A percentile compares a stretch with the other conserved stretches of the same genome.
These are phyloP conservation scores for Dugesia japonica DNA, from an alignment of 2,888 invertebrate species.

Conservation along the genomic window DNA sequence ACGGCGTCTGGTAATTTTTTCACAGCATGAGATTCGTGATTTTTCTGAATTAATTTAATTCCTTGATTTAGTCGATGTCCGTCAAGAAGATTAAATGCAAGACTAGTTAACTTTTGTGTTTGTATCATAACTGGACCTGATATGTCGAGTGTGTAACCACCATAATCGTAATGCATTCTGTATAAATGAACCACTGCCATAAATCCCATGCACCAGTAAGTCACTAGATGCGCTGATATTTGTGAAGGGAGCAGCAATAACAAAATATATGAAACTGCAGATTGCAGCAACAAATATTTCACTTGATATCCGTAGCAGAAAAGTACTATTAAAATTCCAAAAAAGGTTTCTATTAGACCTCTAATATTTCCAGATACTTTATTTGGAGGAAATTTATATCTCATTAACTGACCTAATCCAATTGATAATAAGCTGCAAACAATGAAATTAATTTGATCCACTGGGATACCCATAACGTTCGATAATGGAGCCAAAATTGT, in stretches of 20 bases:
- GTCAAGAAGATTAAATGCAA: slow-evolving; percentile 80
- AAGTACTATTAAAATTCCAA: slow-evolving; percentile 39
- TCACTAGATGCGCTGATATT: slow-evolving; percentile 51
- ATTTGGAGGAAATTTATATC: slow-evolving; percentile 25
- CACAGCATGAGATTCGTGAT: slow-evolving; percentile 29
- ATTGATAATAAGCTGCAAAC: slow-evolving; percentile 36
- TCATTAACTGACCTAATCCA: slow-evolving; percentile 28
- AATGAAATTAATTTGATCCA: slow-evolving; percentile 42
- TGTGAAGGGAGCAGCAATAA: slow-evolving; percentile 21
- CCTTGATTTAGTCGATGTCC: slow-evolving; percentile 49
- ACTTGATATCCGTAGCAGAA: slow-evolving; percentile 44
- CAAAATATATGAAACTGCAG: slow-evolving; percentile 29
- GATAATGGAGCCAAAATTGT: background rate
- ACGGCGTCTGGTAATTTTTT: slow-evolving; percentile 39
- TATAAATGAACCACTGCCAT: slow-evolving; percentile 74
- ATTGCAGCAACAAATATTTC: slow-evolving; percentile 29
- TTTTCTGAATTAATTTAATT: background rate
- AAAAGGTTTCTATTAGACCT: slow-evolving; percentile 37
- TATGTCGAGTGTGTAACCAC: slow-evolving; percentile 73
- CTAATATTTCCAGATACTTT: background rate
- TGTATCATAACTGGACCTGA: slow-evolving; percentile 87
- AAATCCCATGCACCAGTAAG: slow-evolving; percentile 68
- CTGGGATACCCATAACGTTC: background rate
- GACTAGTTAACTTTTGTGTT: slow-evolving; percentile 77
- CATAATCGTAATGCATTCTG: slow-evolving; percentile 70